Percentiles rank a stretch among this genome's conserved stretches.
These are phyloP conservation scores for Diplogasteroides magnus DNA, from an alignment of 1,140 invertebrate species.

Conservation along the genomic window DNA sequence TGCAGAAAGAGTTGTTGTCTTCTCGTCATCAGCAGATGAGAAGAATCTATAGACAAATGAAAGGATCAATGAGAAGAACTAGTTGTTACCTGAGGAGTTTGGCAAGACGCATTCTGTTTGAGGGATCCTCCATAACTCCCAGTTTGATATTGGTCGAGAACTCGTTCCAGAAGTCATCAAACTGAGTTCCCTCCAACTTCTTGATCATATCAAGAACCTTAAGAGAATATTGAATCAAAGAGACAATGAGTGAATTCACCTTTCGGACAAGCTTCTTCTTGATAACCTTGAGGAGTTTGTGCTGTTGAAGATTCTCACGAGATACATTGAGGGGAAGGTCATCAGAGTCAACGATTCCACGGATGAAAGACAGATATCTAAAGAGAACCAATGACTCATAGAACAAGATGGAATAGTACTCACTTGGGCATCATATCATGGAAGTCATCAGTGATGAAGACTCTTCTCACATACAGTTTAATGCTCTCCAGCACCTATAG, in stretches of 20 bases:
- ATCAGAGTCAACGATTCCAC: constrained; percentile 97
- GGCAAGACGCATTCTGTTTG: constrained; percentile 86
- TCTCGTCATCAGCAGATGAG: constrained; percentile 70
- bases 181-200: constrained; percentile 85
- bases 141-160: constrained; percentile 97
- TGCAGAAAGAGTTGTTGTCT: constrained; percentile 73
- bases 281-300: constrained; percentile 96
- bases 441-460: constrained; percentile 99
- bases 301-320: constrained; percentile 88
- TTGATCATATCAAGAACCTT: constrained; percentile 94
- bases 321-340: constrained; percentile 97
- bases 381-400: not conserved
- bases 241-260: constrained; percentile 61
- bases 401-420: not conserved
- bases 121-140: constrained; percentile 93
- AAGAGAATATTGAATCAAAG: constrained; percentile 60
- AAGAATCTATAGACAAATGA: constrained; percentile 73
- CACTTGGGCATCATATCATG: constrained; percentile 95
- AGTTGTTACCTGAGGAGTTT: constrained; percentile 70
- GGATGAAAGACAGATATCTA: constrained; percentile 79
- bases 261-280: constrained; percentile 97
- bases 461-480: constrained; percentile 82
- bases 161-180: constrained; percentile 95
- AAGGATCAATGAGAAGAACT: constrained; percentile 1
- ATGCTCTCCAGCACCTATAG: constrained; percentile 25